phyloP scores from a whole-genome alignment of 2,888 invertebrate species.

The Platerodrilus igneus region DNA sequence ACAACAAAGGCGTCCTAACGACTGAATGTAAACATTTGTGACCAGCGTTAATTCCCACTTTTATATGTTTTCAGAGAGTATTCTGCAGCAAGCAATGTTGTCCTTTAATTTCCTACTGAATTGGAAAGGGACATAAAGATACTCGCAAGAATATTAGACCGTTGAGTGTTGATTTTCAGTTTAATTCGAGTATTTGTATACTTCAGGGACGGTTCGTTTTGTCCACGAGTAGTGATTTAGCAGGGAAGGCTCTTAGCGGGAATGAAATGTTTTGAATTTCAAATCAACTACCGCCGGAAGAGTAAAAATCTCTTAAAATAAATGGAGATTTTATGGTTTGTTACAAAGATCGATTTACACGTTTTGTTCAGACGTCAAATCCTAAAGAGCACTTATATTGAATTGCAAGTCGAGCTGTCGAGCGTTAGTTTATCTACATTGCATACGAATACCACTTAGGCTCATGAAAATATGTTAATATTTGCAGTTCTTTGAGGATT shows the following conservation, averaged over 20 bases:
- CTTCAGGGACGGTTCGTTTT: slow-evolving; percentile 30
- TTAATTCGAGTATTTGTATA: slow-evolving; percentile 42
- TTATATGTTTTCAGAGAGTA: slow-evolving; percentile 14
- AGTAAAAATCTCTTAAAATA: slow-evolving; percentile 33
- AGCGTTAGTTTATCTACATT: too few relatives aligned
- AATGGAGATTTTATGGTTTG: slow-evolving; percentile 39
- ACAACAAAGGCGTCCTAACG: slow-evolving; percentile 12
- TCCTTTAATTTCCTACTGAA: slow-evolving; percentile 5
- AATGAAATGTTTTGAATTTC: slow-evolving; percentile 48
- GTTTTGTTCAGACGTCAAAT: too few relatives aligned
- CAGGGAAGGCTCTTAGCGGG: slow-evolving; percentile 42
- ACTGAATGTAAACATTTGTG: slow-evolving; percentile 19
- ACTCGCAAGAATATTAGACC: slow-evolving; percentile 24
- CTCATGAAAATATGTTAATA: too few relatives aligned
- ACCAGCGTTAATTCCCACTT: slow-evolving; percentile 22
- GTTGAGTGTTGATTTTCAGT: slow-evolving; percentile 33
- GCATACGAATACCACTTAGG: too few relatives aligned
- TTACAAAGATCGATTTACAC: slow-evolving; percentile 37
- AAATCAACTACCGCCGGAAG: slow-evolving; percentile 35
- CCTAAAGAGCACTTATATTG: too few relatives aligned
- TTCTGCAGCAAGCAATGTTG: slow-evolving; percentile 2
- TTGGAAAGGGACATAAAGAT: slow-evolving; percentile 11
- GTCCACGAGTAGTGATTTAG: slow-evolving; percentile 37
- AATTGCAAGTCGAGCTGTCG: too few relatives aligned
- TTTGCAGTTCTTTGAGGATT: too few relatives aligned